Evolutionary conservation across 30 jellyfish, hydroid and myxozoan species (phyloP).

Genomic region (Cassiopea xamachana): DNA sequence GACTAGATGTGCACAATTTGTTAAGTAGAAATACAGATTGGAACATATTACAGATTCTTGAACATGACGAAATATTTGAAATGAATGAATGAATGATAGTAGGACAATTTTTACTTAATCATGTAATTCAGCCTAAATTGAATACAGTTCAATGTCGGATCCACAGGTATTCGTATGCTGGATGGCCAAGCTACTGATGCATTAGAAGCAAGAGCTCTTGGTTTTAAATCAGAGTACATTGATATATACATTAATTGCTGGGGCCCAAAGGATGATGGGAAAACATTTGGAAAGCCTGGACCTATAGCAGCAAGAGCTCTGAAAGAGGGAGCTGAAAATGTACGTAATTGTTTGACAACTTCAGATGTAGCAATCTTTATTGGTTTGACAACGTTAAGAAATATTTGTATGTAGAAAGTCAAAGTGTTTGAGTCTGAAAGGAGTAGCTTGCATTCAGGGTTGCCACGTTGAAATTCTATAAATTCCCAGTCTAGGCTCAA

Average conservation of each 20-base stretch:
- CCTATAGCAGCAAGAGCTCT: conserved; percentile 98
- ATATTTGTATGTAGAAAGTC: no score
- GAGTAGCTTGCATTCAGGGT: no score
- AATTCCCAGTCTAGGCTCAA: no score
- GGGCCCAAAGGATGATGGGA: conserved; percentile 99
- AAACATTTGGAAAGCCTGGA: conserved; percentile 99
- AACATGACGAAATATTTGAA: not conserved
- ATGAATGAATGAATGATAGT: not conserved
- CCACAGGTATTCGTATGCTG: conserved; percentile 95
- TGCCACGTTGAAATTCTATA: no score
- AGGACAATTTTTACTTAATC: not conserved
- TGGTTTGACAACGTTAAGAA: no score
- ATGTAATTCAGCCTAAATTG: not conserved
- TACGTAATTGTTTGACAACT: conserved; percentile 1
- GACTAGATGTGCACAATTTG: not conserved
- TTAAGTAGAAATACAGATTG: not conserved
- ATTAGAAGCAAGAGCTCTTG: conserved; percentile 97
- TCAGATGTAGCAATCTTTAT: not conserved
- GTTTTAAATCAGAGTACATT: conserved; percentile 90
- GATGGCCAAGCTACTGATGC: conserved; percentile 99
- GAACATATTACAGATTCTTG: not conserved
- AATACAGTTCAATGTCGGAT: not conserved
- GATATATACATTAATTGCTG: conserved; percentile 98
- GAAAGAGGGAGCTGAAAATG: conserved; percentile 89
- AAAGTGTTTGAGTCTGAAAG: no score